These are phyloP conservation scores for Drosophila sp. DNA, from an alignment of 1,140 invertebrate genomes.

Conservation along the genomic window DNA sequence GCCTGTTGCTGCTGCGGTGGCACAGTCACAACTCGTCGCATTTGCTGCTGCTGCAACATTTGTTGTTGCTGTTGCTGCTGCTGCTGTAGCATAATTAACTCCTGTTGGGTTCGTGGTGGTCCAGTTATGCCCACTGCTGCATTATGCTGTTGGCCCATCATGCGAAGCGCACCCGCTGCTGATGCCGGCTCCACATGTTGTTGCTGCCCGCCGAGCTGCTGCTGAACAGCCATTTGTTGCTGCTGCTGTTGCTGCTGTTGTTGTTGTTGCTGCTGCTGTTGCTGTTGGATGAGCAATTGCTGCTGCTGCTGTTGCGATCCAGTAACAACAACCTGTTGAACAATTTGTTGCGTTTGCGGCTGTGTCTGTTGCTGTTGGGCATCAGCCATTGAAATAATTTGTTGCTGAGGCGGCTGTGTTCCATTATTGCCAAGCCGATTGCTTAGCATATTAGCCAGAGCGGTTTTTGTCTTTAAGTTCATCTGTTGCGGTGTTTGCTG, in stretches of 20 bases:
- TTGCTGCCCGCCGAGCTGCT: constrained; percentile 51
- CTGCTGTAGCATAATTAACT: constrained; percentile 69
- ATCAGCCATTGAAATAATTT: constrained; percentile 79
- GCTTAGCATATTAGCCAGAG: constrained; percentile 96
- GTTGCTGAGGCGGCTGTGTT: constrained; percentile 83
- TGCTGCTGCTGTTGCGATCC: constrained; percentile 62
- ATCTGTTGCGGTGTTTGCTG: constrained; percentile 84
- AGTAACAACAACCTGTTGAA: constrained; percentile 71
- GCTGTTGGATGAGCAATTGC: constrained; percentile 31
- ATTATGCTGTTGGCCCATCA: constrained; percentile 92
- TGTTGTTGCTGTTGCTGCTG: constrained; percentile 69
- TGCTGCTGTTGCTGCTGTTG: constrained; percentile 70
- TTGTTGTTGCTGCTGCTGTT: constrained; percentile 50
- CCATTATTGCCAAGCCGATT: constrained; percentile 89
- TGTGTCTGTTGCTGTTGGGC: constrained; percentile 84
- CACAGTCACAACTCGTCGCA: constrained; percentile 84
- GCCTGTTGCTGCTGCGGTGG: constrained; percentile 71
- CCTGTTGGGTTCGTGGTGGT: constrained; percentile 66
- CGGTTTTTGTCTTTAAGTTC: constrained; percentile 97
- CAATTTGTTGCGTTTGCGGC: constrained; percentile 64
- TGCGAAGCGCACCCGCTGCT: constrained; percentile 88
- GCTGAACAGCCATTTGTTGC: constrained; percentile 64
- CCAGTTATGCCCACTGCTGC: constrained; percentile 83
- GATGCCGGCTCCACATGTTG: constrained; percentile 85
- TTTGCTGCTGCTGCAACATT: constrained; percentile 69